phyloP scores from a whole-genome alignment of 2,888 invertebrate species.

The Napeogenes sylphis region DNA sequence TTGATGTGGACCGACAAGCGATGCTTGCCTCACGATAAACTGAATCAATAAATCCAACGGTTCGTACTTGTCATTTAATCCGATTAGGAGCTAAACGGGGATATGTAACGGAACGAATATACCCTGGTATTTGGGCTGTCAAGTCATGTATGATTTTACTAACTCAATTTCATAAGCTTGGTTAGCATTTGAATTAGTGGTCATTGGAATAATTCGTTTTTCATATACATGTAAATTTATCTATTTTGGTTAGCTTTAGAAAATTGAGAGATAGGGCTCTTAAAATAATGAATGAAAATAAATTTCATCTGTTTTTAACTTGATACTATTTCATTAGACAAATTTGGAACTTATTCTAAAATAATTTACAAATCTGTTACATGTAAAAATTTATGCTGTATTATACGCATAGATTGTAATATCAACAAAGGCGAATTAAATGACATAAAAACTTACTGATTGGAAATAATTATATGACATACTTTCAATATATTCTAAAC shows the following conservation, averaged over 20 bases:
- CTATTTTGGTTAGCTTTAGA: too few species aligned
- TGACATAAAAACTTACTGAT: background rate
- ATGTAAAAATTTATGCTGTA: too few species aligned
- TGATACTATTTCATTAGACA: too few species aligned
- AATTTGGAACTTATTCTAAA: too few species aligned
- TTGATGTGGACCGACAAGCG: slow-evolving; percentile 29
- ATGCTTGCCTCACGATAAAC: slow-evolving; percentile 54
- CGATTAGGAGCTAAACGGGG: slow-evolving; percentile 65
- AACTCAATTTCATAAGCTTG: slow-evolving; percentile 31
- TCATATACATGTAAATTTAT: too few species aligned
- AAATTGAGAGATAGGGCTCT: too few species aligned
- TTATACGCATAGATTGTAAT: too few species aligned
- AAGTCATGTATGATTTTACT: slow-evolving; percentile 32
- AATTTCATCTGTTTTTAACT: too few species aligned
- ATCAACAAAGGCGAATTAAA: too few species aligned
- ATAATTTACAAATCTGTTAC: too few species aligned
- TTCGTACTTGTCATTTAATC: slow-evolving; percentile 54
- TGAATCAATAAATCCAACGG: slow-evolving; percentile 59
- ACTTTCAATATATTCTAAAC: slow-evolving; percentile 8
- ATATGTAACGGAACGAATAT: slow-evolving; percentile 47
- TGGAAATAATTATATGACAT: background rate
- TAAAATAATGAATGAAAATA: too few species aligned
- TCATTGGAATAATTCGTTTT: background rate
- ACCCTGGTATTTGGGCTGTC: slow-evolving; percentile 34
- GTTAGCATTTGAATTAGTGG: slow-evolving; percentile 9